A percentile compares a stretch with the other conserved stretches of the same genome.
These are phyloP conservation scores for Nephrotoma appendiculata DNA, from an alignment of 2,888 invertebrate genomes.

Conservation along the genomic window DNA sequence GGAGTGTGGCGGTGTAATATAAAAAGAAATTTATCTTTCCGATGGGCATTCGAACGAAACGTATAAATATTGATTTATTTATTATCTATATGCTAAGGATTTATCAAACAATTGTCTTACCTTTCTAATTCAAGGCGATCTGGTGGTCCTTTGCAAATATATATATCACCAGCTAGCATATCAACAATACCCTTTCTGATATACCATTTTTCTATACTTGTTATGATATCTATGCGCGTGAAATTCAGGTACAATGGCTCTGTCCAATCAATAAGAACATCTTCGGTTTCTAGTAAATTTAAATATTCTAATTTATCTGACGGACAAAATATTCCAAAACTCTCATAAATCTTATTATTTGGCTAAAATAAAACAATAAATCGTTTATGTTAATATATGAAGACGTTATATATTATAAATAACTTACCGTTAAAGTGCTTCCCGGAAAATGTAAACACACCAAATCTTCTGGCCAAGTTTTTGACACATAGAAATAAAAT, in stretches of 20 bases:
- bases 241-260: conserved; percentile 75
- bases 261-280: conserved; percentile 63
- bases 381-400: too few species aligned
- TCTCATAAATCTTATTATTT: conserved; percentile 64
- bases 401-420: not conserved
- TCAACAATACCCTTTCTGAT: conserved; percentile 43
- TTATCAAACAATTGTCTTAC: conserved; percentile 27
- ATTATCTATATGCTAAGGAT: too few species aligned
- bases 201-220: conserved; percentile 61
- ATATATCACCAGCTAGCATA: conserved; percentile 67
- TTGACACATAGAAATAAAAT: conserved; percentile 80
- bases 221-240: conserved; percentile 67
- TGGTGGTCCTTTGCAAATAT: conserved; percentile 52
- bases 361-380: conserved; percentile 38
- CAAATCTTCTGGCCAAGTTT: conserved; percentile 74
- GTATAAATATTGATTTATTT: not conserved
- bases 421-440: conserved; percentile 69
- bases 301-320: conserved; percentile 57
- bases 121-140: conserved; percentile 42
- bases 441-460: conserved; percentile 79
- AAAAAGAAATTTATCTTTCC: not conserved
- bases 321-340: conserved; percentile 75
- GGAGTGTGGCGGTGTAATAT: too few species aligned
- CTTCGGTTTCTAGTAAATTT: conserved; percentile 57
- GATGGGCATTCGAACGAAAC: not conserved